These are phyloP conservation scores for Triplophysa yarkandensis DNA, from an alignment of 2,797 vertebrate genomes.

Conservation along the genomic window DNA sequence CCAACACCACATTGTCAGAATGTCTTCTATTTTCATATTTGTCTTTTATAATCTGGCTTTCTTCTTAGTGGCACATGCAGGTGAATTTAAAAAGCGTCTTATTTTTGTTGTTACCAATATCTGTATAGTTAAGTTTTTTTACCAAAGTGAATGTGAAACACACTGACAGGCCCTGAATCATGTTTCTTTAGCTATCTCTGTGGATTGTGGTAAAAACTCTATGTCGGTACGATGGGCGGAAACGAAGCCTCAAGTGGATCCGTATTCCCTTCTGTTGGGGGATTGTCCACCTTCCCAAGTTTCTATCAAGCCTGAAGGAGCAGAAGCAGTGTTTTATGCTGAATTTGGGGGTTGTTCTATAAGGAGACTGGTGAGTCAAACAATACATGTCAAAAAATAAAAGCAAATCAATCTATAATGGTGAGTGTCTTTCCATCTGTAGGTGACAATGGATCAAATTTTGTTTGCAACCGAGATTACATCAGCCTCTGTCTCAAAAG, in stretches of 20 bases:
- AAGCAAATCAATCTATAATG: no score
- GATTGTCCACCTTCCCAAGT: constrained; percentile 65
- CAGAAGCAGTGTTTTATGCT: constrained; percentile 64
- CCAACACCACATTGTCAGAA: constrained; percentile 44
- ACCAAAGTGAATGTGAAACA: background rate
- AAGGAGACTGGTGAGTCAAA: constrained; percentile 67
- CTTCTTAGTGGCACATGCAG: constrained; percentile 58
- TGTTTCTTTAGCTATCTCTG: constrained; percentile 58
- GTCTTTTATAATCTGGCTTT: constrained; percentile 47
- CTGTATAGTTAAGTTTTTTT: no score
- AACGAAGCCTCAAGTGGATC: constrained; percentile 49
- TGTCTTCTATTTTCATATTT: constrained; percentile 55
- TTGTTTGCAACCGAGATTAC: constrained; percentile 66
- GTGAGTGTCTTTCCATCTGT: background rate
- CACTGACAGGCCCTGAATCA: background rate
- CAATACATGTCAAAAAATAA: no score
- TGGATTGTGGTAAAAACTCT: constrained; percentile 66
- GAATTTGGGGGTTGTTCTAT: constrained; percentile 65
- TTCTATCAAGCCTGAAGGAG: constrained; percentile 18
- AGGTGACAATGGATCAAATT: constrained; percentile 69
- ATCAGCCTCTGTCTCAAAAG: constrained; percentile 51
- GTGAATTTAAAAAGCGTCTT: constrained; percentile 54
- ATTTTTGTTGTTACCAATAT: no score
- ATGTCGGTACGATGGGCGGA: constrained; percentile 69
- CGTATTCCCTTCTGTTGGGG: constrained; percentile 65